Conservation (phyloP, 2,888 invertebrate species). For the Chalcosyrphus nemorum region DNA sequence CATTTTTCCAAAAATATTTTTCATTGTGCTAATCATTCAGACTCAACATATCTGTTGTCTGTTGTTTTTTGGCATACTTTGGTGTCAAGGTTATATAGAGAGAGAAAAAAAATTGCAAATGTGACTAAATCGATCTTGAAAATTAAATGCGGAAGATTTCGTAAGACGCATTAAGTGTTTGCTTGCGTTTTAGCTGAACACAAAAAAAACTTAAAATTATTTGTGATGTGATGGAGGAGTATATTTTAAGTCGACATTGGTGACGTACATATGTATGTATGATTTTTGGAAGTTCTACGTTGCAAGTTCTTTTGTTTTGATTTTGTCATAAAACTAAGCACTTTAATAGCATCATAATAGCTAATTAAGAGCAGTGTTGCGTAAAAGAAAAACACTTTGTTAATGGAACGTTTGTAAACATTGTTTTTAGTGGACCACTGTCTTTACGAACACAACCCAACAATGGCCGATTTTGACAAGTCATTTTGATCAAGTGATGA, state of each 20-base stretch:
- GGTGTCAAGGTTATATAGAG: constrained; percentile 35
- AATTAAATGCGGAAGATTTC: constrained; percentile 33
- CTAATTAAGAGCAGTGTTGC: constrained; percentile 12
- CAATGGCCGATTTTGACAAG: constrained; percentile 5
- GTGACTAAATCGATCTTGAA: constrained; percentile 29
- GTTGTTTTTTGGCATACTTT: constrained; percentile 15
- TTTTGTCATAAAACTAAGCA: background rate
- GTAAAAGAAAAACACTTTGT: background rate
- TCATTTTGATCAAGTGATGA: constrained; percentile 17
- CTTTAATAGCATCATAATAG: background rate
- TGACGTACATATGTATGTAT: background rate
- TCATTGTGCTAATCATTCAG: background rate
- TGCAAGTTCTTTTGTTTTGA: background rate
- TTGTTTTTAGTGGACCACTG: background rate
- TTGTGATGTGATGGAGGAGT: constrained; percentile 1
- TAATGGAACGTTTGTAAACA: background rate
- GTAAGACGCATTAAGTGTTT: constrained; percentile 38
- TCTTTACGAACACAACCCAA: background rate
- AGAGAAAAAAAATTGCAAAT: constrained; percentile 26
- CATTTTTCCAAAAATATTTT: background rate
- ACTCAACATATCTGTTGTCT: background rate
- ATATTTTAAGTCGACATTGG: background rate
- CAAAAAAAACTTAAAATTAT: background rate
- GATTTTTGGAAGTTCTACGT: background rate
- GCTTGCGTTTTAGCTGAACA: constrained; percentile 29